Conservation (phyloP, 1,140 invertebrate genomes). For the Drosophila obscura region DNA sequence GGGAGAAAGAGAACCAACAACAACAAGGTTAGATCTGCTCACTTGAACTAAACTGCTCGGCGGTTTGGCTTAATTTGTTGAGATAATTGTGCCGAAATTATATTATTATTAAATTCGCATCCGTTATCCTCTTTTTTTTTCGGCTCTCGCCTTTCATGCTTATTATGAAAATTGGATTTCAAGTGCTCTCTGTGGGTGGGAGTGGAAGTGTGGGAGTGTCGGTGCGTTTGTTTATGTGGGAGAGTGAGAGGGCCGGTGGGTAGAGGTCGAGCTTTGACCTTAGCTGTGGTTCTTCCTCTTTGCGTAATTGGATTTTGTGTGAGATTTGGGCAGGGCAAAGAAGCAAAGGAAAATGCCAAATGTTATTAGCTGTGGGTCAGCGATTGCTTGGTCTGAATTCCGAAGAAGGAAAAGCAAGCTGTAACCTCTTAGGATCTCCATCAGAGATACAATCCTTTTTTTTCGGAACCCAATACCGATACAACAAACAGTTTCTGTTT, state of each 20-base stretch:
- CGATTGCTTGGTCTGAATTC: neutral
- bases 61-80: conserved; percentile 80
- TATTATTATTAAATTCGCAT: conserved; percentile 80
- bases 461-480: conserved; percentile 25
- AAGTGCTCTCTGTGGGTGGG: conserved; percentile 49
- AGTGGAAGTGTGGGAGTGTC: conserved; percentile 9
- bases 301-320: conserved; percentile 75
- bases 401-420: neutral
- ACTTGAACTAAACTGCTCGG: conserved; percentile 61
- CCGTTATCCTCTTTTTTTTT: conserved; percentile 50
- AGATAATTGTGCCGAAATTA: conserved; percentile 80
- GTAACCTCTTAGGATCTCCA: conserved; percentile 20
- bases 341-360: conserved; percentile 49
- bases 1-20: neutral
- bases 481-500: neutral
- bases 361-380: conserved; percentile 57
- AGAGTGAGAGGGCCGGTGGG: conserved; percentile 4
- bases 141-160: conserved; percentile 30
- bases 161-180: conserved; percentile 81
- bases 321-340: conserved; percentile 52
- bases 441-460: conserved; percentile 45
- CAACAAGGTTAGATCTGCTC: conserved; percentile 45
- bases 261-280: conserved; percentile 62
- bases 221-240: neutral
- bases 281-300: conserved; percentile 59